phyloP scores from a whole-genome alignment of 2,888 invertebrate genomes.

The Thecophora atra region DNA sequence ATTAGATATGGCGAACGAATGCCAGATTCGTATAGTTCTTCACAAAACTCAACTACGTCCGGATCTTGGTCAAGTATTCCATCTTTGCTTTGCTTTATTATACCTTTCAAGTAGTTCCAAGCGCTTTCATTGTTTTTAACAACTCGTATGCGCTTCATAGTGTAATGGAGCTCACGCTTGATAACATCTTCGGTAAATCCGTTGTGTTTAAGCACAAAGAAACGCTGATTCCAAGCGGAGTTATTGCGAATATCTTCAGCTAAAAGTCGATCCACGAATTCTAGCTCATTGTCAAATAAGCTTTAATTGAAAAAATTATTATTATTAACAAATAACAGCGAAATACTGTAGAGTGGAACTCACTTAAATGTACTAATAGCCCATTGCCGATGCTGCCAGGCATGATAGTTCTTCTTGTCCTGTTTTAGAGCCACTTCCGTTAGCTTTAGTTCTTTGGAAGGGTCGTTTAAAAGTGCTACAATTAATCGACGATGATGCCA shows the following conservation, averaged over 20 bases:
- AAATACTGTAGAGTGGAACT: slow-evolving; percentile 50
- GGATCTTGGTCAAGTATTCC: slow-evolving; percentile 54
- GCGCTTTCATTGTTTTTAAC: slow-evolving; percentile 96
- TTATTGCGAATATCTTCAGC: slow-evolving; percentile 93
- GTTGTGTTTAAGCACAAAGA: slow-evolving; percentile 85
- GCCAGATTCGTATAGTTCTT: slow-evolving; percentile 76
- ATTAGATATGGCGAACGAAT: slow-evolving; percentile 83
- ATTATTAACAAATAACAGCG: background rate
- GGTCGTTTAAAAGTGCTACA: slow-evolving; percentile 87
- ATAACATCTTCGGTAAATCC: slow-evolving; percentile 83
- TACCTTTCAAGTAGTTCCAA: slow-evolving; percentile 95
- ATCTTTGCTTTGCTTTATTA: slow-evolving; percentile 62
- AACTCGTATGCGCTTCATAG: slow-evolving; percentile 81
- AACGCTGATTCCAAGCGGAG: slow-evolving; percentile 99
- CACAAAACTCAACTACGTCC: slow-evolving; percentile 72
- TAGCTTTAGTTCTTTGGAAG: slow-evolving; percentile 81
- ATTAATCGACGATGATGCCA: slow-evolving; percentile 94
- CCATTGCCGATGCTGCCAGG: slow-evolving; percentile 98
- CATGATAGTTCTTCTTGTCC: slow-evolving; percentile 99
- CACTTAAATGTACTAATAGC: slow-evolving; percentile 84
- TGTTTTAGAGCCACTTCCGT: slow-evolving; percentile 81
- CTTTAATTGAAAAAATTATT: slow-evolving; percentile 67
- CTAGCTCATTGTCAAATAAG: slow-evolving; percentile 83
- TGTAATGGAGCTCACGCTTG: slow-evolving; percentile 81
- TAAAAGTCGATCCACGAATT: slow-evolving; percentile 83